Evolutionary conservation across 2,113 vertebrate genomes (phyloP).

Genomic region (Orycteropus afer): DNA sequence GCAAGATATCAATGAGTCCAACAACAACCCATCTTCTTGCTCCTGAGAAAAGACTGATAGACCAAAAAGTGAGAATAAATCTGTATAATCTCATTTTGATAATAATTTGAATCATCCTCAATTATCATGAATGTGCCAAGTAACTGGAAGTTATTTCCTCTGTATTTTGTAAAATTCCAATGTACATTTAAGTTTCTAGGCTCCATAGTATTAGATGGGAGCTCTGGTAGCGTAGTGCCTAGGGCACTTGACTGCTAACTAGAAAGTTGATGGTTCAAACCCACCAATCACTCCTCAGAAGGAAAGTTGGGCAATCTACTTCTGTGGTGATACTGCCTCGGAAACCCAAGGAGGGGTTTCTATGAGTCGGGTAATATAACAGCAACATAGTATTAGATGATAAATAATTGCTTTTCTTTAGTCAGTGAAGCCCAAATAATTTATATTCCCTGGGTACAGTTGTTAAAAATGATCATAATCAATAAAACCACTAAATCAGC

Average conservation of each 20-base stretch:
- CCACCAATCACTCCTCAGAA: too few relatives aligned
- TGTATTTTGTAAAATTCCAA: not conserved
- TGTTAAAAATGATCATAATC: slow-evolving; percentile 52
- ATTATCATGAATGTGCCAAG: not conserved
- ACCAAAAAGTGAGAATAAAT: not conserved
- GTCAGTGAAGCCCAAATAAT: not conserved
- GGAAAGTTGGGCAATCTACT: too few relatives aligned
- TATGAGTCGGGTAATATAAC: too few relatives aligned
- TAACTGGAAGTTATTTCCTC: not conserved
- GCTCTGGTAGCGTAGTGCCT: too few relatives aligned
- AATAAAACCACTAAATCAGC: not conserved
- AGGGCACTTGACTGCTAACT: too few relatives aligned
- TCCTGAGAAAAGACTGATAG: not conserved
- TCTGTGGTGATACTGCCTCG: too few relatives aligned
- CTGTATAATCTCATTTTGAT: not conserved
- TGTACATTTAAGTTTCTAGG: not conserved
- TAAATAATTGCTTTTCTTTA: slow-evolving; percentile 33
- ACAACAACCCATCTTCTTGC: not conserved
- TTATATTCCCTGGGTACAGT: not conserved
- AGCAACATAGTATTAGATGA: not conserved
- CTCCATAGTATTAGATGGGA: not conserved
- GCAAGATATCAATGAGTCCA: not conserved
- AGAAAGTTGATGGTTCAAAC: too few relatives aligned
- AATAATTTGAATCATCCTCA: not conserved
- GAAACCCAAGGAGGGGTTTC: too few relatives aligned